Percentiles rank a stretch among this genome's conserved stretches.
Conservation (phyloP, 2,113 vertebrate genomes). For the Seriola dumerili region DNA sequence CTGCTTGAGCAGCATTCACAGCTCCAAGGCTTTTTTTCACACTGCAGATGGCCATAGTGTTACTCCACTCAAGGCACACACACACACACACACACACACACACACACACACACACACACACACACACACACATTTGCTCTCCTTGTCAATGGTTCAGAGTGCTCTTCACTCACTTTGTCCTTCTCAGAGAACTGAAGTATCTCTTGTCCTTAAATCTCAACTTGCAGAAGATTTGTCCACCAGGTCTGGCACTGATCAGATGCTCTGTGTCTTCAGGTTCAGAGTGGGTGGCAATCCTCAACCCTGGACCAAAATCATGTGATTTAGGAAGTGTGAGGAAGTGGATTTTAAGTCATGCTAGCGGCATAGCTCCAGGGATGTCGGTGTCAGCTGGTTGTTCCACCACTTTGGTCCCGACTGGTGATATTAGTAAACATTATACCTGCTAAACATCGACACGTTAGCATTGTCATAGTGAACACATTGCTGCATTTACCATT, state of each 20-base stretch:
- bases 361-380: not conserved
- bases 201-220: constrained; percentile 50
- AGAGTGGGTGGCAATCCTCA: not conserved
- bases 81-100: constrained; percentile 35
- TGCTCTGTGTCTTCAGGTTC: constrained; percentile 11
- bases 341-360: not conserved
- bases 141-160: constrained; percentile 44
- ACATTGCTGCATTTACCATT: too few relatives aligned
- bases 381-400: not conserved
- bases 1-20: constrained; percentile 69
- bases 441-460: too few relatives aligned
- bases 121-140: constrained; percentile 41
- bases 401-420: not conserved
- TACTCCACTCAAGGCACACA: constrained; percentile 52
- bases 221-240: not conserved
- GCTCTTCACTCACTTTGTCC: constrained; percentile 50
- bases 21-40: constrained; percentile 64
- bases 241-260: constrained; percentile 32
- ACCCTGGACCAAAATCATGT: not conserved
- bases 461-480: too few relatives aligned
- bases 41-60: constrained; percentile 70
- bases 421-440: too few relatives aligned
- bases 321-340: not conserved
- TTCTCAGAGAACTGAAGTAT: constrained; percentile 49
- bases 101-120: constrained; percentile 16